These are phyloP conservation scores for Microctenopoma stevenorrisi DNA, from an alignment of 2,797 vertebrate species.

Conservation along the genomic window DNA sequence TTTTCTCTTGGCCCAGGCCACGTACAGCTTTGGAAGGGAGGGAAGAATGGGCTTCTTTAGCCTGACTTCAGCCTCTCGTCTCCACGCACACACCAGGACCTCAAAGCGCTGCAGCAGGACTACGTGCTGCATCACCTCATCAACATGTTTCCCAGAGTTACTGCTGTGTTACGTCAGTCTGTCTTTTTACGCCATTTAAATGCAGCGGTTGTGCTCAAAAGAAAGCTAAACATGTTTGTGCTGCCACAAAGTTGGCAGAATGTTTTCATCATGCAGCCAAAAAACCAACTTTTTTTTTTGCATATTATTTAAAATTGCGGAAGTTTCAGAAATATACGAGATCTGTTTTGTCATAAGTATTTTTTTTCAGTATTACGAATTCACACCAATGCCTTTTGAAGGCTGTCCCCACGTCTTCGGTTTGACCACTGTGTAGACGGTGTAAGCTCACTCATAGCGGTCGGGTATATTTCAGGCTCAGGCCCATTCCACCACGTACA, in stretches of 20 bases:
- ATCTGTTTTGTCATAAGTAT: neutral
- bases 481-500: neutral
- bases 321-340: conserved; percentile 14
- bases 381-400: neutral
- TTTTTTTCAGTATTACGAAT: neutral
- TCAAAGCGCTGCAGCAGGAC: neutral
- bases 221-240: conserved; percentile 10
- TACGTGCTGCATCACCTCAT: conserved; percentile 9
- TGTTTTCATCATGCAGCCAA: neutral
- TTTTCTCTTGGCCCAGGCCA: conserved; percentile 13
- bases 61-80: conserved; percentile 17
- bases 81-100: neutral
- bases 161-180: conserved; percentile 44
- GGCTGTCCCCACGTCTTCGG: neutral
- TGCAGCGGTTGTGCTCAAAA: neutral
- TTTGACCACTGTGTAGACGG: neutral
- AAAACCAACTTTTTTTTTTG: neutral
- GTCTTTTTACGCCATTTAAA: conserved; percentile 5
- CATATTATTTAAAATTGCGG: neutral
- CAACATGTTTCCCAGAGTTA: conserved; percentile 21
- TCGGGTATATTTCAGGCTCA: neutral
- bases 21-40: conserved; percentile 16
- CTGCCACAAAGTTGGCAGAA: accelerated
- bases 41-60: conserved; percentile 10
- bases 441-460: conserved; percentile 9